phyloP scores from a whole-genome alignment of 2,797 vertebrate genomes.

The Erpetoichthys calabaricus region DNA sequence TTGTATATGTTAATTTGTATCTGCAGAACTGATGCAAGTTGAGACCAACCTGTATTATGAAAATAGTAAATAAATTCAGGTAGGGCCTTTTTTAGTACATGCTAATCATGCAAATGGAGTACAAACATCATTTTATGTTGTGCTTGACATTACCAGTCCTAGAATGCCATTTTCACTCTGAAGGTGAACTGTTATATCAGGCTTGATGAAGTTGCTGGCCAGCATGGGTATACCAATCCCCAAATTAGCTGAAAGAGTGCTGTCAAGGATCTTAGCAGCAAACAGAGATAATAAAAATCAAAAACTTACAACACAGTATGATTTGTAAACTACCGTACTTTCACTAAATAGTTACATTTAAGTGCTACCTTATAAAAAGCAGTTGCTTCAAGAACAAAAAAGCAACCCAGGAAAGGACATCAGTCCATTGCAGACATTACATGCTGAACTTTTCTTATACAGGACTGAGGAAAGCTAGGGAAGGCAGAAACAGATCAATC shows the following conservation, averaged over 20 bases:
- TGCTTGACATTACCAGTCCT: slow-evolving; percentile 69
- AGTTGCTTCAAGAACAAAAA: no score
- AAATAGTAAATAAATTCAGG: slow-evolving; percentile 10
- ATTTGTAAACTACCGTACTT: background rate
- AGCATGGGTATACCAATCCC: slow-evolving; percentile 94
- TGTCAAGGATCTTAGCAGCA: slow-evolving; percentile 27
- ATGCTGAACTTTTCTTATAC: no score
- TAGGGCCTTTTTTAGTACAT: slow-evolving; percentile 14
- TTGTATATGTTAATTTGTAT: no score
- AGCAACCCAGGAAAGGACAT: no score
- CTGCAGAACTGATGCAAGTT: no score
- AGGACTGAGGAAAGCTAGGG: no score
- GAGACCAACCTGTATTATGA: no score
- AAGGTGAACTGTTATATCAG: slow-evolving; percentile 83
- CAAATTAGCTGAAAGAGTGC: slow-evolving; percentile 66
- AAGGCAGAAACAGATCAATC: no score
- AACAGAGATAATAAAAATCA: slow-evolving; percentile 1
- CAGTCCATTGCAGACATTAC: no score
- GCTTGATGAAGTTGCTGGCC: slow-evolving; percentile 93
- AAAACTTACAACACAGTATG: background rate
- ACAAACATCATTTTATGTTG: slow-evolving; percentile 16
- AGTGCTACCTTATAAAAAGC: no score
- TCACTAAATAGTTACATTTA: background rate
- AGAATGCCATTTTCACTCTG: slow-evolving; percentile 97
- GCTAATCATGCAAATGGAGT: slow-evolving; percentile 14